These are phyloP conservation scores for Tetramorium simillimum DNA, from an alignment of 1,140 invertebrate species.

Conservation along the genomic window DNA sequence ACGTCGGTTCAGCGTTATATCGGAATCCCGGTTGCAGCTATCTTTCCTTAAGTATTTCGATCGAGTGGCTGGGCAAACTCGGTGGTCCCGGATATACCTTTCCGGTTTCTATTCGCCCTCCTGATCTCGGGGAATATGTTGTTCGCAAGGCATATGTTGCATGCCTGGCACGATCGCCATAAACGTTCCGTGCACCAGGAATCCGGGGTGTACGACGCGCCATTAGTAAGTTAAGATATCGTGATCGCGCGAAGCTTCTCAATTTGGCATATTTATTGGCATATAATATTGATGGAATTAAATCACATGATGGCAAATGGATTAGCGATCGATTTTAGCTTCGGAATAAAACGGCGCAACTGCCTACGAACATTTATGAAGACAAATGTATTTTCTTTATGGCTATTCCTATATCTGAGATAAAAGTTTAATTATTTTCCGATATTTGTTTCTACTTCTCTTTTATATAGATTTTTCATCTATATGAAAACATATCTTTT, in stretches of 20 bases:
- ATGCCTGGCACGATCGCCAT: conserved; percentile 74
- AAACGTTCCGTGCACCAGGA: conserved; percentile 58
- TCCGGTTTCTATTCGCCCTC: conserved; percentile 31
- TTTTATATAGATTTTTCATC: not conserved
- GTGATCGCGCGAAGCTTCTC: conserved; percentile 9
- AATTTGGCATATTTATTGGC: conserved; percentile 15
- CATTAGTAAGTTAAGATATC: conserved; percentile 58
- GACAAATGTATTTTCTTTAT: not conserved
- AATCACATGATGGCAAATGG: conserved; percentile 3
- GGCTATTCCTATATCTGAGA: not conserved
- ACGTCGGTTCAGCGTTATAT: conserved; percentile 45
- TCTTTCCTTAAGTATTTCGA: conserved; percentile 60
- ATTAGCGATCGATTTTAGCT: conserved; percentile 18
- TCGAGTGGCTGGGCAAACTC: conserved; percentile 47
- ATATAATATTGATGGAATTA: conserved; percentile 34
- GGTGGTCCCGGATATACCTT: not conserved
- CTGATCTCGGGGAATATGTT: conserved; percentile 34
- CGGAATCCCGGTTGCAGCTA: conserved; percentile 55
- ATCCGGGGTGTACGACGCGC: conserved; percentile 39
- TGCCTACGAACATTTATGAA: not conserved
- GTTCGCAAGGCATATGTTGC: conserved; percentile 36
- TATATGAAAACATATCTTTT: not conserved
- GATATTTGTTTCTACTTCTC: not conserved
- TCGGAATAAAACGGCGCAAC: not conserved
- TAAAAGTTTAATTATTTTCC: not conserved